These are phyloP conservation scores for Scomber japonicus DNA, from an alignment of 2,113 vertebrate species.

Conservation along the genomic window DNA sequence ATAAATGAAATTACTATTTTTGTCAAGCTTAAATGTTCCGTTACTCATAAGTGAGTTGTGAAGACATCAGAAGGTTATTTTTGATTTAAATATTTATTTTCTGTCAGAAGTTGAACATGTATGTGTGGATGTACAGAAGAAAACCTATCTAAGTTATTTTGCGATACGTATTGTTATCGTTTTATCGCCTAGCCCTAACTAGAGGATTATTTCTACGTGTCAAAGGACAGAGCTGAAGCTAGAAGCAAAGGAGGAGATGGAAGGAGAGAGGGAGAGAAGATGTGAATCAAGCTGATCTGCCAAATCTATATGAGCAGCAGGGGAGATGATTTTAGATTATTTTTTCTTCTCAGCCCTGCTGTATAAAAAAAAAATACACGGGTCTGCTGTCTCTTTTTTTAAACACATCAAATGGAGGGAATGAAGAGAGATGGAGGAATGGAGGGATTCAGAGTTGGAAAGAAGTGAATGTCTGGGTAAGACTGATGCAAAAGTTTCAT, in stretches of 20 bases:
- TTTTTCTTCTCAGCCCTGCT: slow-evolving; percentile 10
- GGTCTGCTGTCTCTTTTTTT: slow-evolving; percentile 26
- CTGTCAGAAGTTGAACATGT: no score
- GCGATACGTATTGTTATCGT: no score
- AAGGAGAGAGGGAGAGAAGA: slow-evolving; percentile 21
- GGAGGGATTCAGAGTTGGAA: neutral
- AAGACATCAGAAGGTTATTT: no score
- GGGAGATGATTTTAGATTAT: slow-evolving; percentile 31
- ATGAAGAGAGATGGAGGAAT: slow-evolving; percentile 11
- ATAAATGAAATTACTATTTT: no score
- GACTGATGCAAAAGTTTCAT: slow-evolving; percentile 54
- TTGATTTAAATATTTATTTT: no score
- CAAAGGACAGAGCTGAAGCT: slow-evolving; percentile 14
- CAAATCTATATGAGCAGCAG: slow-evolving; percentile 58
- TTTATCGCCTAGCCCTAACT: neutral
- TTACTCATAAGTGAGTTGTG: no score
- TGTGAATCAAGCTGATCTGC: slow-evolving; percentile 36
- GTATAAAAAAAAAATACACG: slow-evolving; percentile 7
- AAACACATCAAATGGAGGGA: slow-evolving; percentile 25
- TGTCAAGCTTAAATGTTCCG: no score
- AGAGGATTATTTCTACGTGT: slow-evolving; percentile 32
- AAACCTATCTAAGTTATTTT: no score
- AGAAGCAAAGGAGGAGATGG: slow-evolving; percentile 3
- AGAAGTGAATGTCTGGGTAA: slow-evolving; percentile 31
- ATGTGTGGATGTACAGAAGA: no score